Evolutionary conservation across 2,113 vertebrate species (phyloP).

Genomic region (Colossoma macropomum): DNA sequence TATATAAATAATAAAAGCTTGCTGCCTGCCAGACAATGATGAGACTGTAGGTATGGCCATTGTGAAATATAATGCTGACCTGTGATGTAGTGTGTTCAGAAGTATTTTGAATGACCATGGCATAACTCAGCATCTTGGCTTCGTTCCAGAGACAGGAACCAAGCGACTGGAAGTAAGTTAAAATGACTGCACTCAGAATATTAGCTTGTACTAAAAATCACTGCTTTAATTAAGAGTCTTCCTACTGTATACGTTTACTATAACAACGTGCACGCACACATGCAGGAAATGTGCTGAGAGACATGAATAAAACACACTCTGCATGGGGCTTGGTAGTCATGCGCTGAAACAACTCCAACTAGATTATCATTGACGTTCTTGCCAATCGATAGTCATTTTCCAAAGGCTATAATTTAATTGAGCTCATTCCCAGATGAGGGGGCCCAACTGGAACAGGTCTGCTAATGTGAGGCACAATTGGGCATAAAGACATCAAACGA

Average conservation of each 20-base stretch:
- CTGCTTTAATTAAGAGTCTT: not conserved
- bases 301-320: constrained; percentile 29
- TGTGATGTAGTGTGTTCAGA: not conserved
- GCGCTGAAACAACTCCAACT: constrained; percentile 58
- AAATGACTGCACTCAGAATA: constrained; percentile 6
- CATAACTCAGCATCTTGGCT: not conserved
- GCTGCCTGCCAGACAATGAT: too few relatives aligned
- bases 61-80: not conserved
- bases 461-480: constrained; percentile 68
- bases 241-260: not conserved
- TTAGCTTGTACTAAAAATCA: not conserved
- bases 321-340: constrained; percentile 44
- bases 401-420: constrained; percentile 59
- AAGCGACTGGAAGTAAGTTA: not conserved
- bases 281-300: constrained; percentile 14
- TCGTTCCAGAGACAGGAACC: not conserved
- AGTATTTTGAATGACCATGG: not conserved
- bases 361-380: constrained; percentile 71
- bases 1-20: not conserved
- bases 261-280: not conserved
- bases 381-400: constrained; percentile 62
- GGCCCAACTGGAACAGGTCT: constrained; percentile 45
- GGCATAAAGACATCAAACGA: constrained; percentile 66
- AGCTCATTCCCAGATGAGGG: constrained; percentile 43
- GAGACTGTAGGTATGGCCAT: not conserved